Evolutionary conservation across 2,888 invertebrate genomes (phyloP).

Genomic region (Drosophila monieri): DNA sequence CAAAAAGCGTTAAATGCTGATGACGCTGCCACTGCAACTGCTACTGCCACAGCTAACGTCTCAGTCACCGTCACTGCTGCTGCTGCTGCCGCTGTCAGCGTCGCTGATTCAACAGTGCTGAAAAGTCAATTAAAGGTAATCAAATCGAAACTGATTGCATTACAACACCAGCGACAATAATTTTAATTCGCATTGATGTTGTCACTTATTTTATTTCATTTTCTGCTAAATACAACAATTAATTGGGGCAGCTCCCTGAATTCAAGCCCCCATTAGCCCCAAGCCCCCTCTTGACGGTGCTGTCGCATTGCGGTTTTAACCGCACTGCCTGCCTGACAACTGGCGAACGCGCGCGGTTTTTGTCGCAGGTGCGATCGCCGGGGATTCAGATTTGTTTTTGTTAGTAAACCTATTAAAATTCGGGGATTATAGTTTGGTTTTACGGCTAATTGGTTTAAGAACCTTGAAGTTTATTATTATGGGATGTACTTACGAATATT

Average conservation of each 20-base stretch:
- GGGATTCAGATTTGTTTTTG: neutral
- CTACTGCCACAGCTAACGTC: neutral
- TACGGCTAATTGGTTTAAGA: slow-evolving; percentile 10
- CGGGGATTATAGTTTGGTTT: slow-evolving; percentile 15
- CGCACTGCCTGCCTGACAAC: slow-evolving; percentile 29
- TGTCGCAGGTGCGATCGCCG: slow-evolving; percentile 14
- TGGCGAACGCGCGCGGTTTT: slow-evolving; percentile 17
- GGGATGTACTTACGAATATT: neutral
- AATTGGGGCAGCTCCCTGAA: slow-evolving; percentile 32
- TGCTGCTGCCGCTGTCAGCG: slow-evolving; percentile 29
- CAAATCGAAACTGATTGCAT: slow-evolving; percentile 71
- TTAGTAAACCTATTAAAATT: slow-evolving; percentile 4
- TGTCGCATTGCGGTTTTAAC: slow-evolving; percentile 31
- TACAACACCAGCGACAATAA: slow-evolving; percentile 55
- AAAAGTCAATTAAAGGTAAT: slow-evolving; percentile 81
- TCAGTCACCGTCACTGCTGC: slow-evolving; percentile 3
- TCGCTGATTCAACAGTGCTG: slow-evolving; percentile 62
- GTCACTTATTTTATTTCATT: slow-evolving; percentile 43
- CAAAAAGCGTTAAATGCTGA: slow-evolving; percentile 69
- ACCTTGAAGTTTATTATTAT: slow-evolving; percentile 6
- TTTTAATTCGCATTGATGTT: slow-evolving; percentile 56
- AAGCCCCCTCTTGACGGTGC: neutral
- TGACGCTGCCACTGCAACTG: slow-evolving; percentile 41
- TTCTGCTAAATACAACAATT: slow-evolving; percentile 57
- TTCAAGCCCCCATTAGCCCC: neutral